Base-by-base conservation (phyloP, 1,140 invertebrate genomes). In the Uloborus diversus region DNA sequence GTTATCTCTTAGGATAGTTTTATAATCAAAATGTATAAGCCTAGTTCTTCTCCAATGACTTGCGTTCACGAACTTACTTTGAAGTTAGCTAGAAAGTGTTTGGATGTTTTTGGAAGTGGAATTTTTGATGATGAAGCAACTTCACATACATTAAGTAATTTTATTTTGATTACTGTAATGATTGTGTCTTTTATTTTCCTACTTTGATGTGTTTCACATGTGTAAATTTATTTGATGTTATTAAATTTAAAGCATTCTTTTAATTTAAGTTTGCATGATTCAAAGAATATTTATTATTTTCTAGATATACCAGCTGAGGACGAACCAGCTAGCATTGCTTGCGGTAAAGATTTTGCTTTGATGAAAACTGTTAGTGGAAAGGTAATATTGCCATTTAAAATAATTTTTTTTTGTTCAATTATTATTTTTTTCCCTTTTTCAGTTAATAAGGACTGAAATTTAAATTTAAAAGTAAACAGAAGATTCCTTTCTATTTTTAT, bases 281-380 rank as follows among this genome's bases (percentile, higher is more conserved):
- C 9, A 37, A 13, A 1, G 35, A 28, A 30, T 27, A 68, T 35
- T 23, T 82, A 47, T 17, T 78, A 71, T 79, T 64, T 13, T 49
- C 53, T 82, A 86, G 87, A 82, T 70, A 86, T 86, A 27, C 91
- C 89, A 11, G 90, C 89, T 83, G 86, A 87, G 81, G 93, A 94
- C 84, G 92, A 93, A 86, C 88, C 92, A 23, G 88, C 88, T 0
- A 88, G 86, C 27, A 89, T 95, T 25, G 87, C 88, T 69, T 90
- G 92, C 37, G 94, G 94, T 7, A 96, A 95, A 86, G 94, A 96
- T 83, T 96, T 97, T 87, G 91, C 90, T 42, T 85, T 97, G 25
- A 86, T 96, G 1, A 90, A 90, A 84, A 95, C 94, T 5, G 85
- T 89, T 4, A 90, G 91, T 57, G 94, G 94, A 83, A 95, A 94